phyloP scores from a whole-genome alignment of 92 coral and sea anemone genomes.

The Zoanthus sociatus region DNA sequence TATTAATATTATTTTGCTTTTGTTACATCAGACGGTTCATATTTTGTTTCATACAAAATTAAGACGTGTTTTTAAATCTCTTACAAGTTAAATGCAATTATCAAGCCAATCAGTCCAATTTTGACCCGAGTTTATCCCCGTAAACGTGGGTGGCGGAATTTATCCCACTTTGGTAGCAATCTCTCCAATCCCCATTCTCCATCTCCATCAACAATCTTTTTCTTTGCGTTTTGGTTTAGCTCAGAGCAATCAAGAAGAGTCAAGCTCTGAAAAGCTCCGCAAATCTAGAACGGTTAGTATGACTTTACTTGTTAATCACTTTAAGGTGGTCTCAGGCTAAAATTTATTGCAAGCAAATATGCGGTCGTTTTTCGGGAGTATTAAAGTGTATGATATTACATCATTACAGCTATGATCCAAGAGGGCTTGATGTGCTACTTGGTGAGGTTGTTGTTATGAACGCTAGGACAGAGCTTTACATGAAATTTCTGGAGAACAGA shows the following conservation, averaged over 20 bases:
- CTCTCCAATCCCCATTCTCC: no score
- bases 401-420: slow-evolving; percentile 86
- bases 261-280: slow-evolving; percentile 73
- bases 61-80: no score
- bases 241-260: slow-evolving; percentile 82
- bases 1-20: no score
- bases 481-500: slow-evolving; percentile 84
- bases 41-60: no score
- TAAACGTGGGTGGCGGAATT: no score
- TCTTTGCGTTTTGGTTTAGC: slow-evolving; percentile 49
- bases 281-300: slow-evolving; percentile 79
- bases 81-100: no score
- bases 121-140: no score
- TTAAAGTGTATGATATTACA: not conserved
- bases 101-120: no score
- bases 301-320: not conserved
- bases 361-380: not conserved
- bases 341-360: not conserved
- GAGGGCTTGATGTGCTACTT: slow-evolving; percentile 88
- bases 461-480: slow-evolving; percentile 96
- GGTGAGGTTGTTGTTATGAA: slow-evolving; percentile 96
- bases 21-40: no score
- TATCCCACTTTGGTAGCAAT: no score
- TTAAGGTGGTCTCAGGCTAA: no score
- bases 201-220: no score